Evolutionary conservation across 2,113 vertebrate genomes (phyloP).

Genomic region (Thalassoma bifasciatum): DNA sequence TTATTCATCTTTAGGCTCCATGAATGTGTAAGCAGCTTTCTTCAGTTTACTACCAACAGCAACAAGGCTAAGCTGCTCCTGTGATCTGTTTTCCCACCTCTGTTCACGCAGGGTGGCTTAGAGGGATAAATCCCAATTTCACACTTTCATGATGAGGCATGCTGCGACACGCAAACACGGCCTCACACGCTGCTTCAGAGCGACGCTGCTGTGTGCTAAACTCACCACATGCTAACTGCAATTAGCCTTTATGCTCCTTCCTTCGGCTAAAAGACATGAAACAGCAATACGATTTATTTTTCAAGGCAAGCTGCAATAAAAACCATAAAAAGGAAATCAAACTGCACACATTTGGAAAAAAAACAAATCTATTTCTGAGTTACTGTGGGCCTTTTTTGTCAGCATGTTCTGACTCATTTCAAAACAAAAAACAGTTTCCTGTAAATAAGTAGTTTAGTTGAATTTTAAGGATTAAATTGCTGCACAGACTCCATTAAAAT

Average conservation of each 20-base stretch:
- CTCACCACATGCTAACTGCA: slow-evolving; percentile 11
- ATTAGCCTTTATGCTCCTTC: slow-evolving; percentile 25
- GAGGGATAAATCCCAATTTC: slow-evolving; percentile 53
- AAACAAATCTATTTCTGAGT: too few relatives aligned
- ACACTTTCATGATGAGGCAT: slow-evolving; percentile 40
- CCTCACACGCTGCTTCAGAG: slow-evolving; percentile 2
- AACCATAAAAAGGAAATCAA: neutral
- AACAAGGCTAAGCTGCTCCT: neutral
- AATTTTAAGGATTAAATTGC: neutral
- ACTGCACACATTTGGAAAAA: neutral
- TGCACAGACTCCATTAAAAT: neutral
- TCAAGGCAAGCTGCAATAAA: neutral
- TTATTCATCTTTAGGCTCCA: neutral
- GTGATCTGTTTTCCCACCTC: slow-evolving; percentile 26
- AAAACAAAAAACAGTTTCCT: too few relatives aligned
- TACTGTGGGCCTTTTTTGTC: neutral
- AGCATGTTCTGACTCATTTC: neutral
- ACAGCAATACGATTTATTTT: neutral
- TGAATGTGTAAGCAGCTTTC: slow-evolving; percentile 11
- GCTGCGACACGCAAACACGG: slow-evolving; percentile 23
- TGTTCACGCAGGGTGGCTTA: slow-evolving; percentile 28
- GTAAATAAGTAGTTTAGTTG: neutral
- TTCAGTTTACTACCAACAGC: neutral
- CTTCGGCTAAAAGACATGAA: slow-evolving; percentile 4
- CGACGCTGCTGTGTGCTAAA: neutral